Evolutionary conservation across 1,140 invertebrate genomes (phyloP), one percentile per base, ranked within the genome.

Genomic region (Bombus turneri): DNA sequence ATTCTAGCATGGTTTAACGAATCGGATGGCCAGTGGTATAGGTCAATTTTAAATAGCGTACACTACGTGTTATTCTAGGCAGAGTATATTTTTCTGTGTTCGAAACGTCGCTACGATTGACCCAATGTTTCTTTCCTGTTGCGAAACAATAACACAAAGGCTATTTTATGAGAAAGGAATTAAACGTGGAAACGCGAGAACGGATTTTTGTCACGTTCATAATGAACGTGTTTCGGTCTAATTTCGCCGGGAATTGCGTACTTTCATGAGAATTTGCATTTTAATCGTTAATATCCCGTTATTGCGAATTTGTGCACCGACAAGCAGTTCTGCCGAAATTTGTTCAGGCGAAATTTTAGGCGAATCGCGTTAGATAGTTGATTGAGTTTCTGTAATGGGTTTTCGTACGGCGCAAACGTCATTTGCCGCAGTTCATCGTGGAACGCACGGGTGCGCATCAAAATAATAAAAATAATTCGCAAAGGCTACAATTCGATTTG

Each of bases 221-320:
- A 79, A 79, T 39, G 28, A 79, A 79, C 53, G 66, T 22, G 76
- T 80, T 64, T 85, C 68, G 68, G 71, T 72, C 83, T 80, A 80
- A 85, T 85, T 85, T 80, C 57, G 9, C 31, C 10, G 18, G 75
- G 25, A 47, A 85, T 80, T 72, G 82, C 62, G 31, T 25, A 79
- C 39, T 47, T 85, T 77, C 68, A 37, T 12, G 39, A 69, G 25
- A 80, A 85, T 85, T 85, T 85, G 83, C 83, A 80, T 85, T 79
- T 85, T 80, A 80, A 85, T 85, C 83, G 83, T 85, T 85, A 85
- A 85, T 85, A 80, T 85, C 76, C 83, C 76, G 76, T 85, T 85
- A 85, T 79, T 69, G 47, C 68, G 76, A 79, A 85, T 85, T 85
- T 80, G 76, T 53, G 68, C 62, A 6, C 53, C 76, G 68, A 64